Conservation (phyloP, 2,113 vertebrate species). For the Chrysemys picta region DNA sequence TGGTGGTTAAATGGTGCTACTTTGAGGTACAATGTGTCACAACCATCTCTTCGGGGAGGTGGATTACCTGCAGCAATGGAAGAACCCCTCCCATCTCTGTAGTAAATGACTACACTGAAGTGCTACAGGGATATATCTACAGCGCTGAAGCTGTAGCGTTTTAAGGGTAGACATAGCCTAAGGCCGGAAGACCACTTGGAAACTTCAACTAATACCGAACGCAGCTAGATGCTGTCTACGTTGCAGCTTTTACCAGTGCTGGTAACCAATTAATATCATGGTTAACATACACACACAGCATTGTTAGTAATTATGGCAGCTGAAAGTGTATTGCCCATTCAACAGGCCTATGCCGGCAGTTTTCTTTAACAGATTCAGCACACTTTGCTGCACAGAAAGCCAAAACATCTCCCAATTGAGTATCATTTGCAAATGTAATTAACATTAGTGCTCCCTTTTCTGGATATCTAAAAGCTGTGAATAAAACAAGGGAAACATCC, state of each 20-base stretch:
- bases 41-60: not conserved
- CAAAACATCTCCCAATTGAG: not conserved
- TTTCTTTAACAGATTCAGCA: not conserved
- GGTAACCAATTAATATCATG: not conserved
- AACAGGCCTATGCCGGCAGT: not conserved
- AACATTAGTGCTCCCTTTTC: constrained; percentile 20
- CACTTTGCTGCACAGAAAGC: constrained; percentile 15
- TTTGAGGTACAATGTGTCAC: too few species aligned
- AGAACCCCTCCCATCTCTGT: too few species aligned
- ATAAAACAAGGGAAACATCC: constrained; percentile 23
- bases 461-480: not conserved
- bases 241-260: not conserved
- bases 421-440: constrained; percentile 18
- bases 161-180: not conserved
- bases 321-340: constrained; percentile 5
- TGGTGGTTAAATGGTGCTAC: too few species aligned
- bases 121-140: not conserved
- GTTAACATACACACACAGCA: not conserved
- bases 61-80: not conserved
- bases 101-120: not conserved
- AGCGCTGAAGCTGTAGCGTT: not conserved
- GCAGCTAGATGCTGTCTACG: not conserved
- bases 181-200: not conserved
- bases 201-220: not conserved
- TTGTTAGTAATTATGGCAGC: not conserved